Evolutionary conservation across 2,113 vertebrate genomes (phyloP).

Genomic region (Athene noctua): DNA sequence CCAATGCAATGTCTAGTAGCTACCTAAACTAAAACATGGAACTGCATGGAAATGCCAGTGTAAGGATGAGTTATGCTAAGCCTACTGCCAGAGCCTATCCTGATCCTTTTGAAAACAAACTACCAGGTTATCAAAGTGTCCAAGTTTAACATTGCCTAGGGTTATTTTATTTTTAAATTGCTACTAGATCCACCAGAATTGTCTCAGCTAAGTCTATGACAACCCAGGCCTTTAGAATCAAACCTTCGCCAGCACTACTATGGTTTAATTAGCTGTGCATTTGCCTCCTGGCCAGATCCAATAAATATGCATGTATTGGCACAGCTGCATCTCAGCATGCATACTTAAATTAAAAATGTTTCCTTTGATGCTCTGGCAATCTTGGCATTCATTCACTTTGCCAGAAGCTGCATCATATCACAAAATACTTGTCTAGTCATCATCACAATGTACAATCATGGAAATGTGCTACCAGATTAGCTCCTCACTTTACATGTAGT

Average conservation of each 20-base stretch:
- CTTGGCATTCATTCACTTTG: conserved; percentile 68
- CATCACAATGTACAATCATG: conserved; percentile 41
- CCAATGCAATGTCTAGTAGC: background rate
- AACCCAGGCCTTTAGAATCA: conserved; percentile 20
- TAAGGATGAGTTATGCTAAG: background rate
- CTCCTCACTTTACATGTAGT: background rate
- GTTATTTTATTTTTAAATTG: conserved; percentile 56
- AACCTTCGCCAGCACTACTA: conserved; percentile 51
- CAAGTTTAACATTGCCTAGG: background rate
- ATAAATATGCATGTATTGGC: conserved; percentile 77
- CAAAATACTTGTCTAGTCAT: conserved; percentile 62
- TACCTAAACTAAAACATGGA: background rate
- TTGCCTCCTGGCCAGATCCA: conserved; percentile 75
- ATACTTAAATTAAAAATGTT: conserved; percentile 76
- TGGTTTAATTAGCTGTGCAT: conserved; percentile 72
- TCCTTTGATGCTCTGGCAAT: conserved; percentile 71
- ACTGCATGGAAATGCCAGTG: background rate
- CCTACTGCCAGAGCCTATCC: background rate
- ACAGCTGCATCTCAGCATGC: conserved; percentile 79
- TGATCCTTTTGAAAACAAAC: background rate
- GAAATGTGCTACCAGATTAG: conserved; percentile 25
- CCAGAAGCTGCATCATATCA: conserved; percentile 71
- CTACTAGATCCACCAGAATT: conserved; percentile 11
- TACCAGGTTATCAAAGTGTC: background rate
- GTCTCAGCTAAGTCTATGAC: conserved; percentile 11